Percentiles rank a stretch among this genome's conserved stretches.
phyloP scores from a whole-genome alignment of 1,140 invertebrate species.

The Drosophila obscura region DNA sequence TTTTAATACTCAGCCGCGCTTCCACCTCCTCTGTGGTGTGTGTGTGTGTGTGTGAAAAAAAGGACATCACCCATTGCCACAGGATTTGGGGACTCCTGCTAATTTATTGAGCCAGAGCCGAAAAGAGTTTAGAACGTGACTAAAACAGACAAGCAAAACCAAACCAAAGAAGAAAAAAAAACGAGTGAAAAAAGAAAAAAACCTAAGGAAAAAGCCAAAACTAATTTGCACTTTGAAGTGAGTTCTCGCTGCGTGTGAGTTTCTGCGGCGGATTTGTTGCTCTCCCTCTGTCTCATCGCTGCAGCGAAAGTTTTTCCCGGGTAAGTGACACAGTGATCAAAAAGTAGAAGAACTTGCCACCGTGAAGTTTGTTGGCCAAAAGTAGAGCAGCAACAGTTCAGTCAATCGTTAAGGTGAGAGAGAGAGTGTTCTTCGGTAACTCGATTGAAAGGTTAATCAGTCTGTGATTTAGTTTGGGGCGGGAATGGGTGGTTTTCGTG shows the following conservation, averaged over 20 bases:
- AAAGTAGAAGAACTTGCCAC: too few species aligned
- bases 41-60: constrained; percentile 31
- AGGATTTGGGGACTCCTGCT: constrained; percentile 50
- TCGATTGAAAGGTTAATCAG: too few species aligned
- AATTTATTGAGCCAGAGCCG: constrained; percentile 64
- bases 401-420: too few species aligned
- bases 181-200: constrained; percentile 15
- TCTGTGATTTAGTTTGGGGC: too few species aligned
- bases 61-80: constrained; percentile 52
- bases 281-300: too few species aligned
- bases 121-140: constrained; percentile 49
- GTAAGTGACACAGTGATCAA: constrained; percentile 44
- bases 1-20: constrained; percentile 75
- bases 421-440: too few species aligned
- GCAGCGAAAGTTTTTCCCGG: constrained; percentile 19
- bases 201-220: constrained; percentile 26
- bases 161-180: constrained; percentile 3
- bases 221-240: constrained; percentile 47
- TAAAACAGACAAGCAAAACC: constrained; percentile 21
- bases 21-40: constrained; percentile 29
- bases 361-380: too few species aligned
- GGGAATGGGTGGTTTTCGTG: too few species aligned
- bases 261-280: too few species aligned
- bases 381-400: too few species aligned
- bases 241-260: constrained; percentile 18